phyloP scores from a whole-genome alignment of 2,113 vertebrate genomes.

The Corapipo altera region DNA sequence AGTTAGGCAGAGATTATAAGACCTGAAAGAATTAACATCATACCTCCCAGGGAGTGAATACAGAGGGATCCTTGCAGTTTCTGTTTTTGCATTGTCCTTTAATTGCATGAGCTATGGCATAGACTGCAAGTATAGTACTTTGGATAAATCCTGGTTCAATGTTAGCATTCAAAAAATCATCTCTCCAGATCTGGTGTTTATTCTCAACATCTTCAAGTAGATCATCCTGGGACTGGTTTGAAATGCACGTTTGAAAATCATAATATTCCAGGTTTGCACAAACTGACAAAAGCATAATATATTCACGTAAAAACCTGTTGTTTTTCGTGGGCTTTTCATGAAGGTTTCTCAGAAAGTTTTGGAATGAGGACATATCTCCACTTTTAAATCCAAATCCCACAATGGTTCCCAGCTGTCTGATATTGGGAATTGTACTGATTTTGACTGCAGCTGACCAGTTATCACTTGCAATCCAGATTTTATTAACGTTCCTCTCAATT shows the following conservation, averaged over 20 bases:
- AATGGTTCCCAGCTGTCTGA: conserved; percentile 79
- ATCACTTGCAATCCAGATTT: conserved; percentile 90
- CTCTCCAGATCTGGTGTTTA: conserved; percentile 49
- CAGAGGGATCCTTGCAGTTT: conserved; percentile 73
- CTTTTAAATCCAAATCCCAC: conserved; percentile 87
- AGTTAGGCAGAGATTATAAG: neutral
- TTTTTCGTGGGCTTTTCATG: conserved; percentile 17
- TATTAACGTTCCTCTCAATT: conserved; percentile 68
- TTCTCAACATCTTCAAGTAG: neutral
- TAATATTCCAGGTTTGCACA: conserved; percentile 54
- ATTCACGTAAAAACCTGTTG: conserved; percentile 78
- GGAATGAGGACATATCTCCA: conserved; percentile 74
- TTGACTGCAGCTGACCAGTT: conserved; percentile 80
- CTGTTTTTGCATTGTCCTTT: conserved; percentile 71
- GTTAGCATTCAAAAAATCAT: conserved; percentile 69
- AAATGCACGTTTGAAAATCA: conserved; percentile 73
- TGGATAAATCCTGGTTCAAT: conserved; percentile 70
- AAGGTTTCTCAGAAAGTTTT: conserved; percentile 76
- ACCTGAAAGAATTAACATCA: neutral
- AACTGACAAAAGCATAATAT: conserved; percentile 53
- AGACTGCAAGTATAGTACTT: conserved; percentile 80
- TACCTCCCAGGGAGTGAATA: conserved; percentile 86
- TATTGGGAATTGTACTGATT: conserved; percentile 68
- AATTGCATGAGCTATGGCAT: conserved; percentile 79
- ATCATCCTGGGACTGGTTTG: conserved; percentile 54